A percentile compares a stretch with the other conserved stretches of the same genome.
These are phyloP conservation scores for Odontocolon sp. DNA, from an alignment of 2,888 invertebrate species.

Conservation along the genomic window DNA sequence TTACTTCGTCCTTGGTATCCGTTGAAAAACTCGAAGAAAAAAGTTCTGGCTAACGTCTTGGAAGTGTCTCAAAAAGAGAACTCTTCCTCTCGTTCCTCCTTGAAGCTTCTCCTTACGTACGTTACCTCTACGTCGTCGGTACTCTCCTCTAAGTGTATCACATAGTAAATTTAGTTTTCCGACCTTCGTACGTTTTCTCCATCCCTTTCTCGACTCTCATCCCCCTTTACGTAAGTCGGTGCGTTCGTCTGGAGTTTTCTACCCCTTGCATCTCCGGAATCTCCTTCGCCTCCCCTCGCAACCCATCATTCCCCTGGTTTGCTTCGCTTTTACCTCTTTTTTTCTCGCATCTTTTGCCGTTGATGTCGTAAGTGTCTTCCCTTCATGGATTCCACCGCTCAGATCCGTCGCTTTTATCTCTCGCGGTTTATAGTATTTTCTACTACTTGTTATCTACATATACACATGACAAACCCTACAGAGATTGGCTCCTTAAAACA, in stretches of 20 bases:
- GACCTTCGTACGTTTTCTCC: constrained; percentile 65
- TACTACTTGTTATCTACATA: background rate
- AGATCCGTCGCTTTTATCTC: constrained; percentile 37
- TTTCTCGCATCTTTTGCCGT: constrained; percentile 15
- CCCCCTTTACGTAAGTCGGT: constrained; percentile 29
- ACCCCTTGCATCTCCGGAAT: too few relatives aligned
- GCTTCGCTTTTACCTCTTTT: background rate
- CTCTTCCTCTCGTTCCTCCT: constrained; percentile 54
- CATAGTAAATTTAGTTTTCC: constrained; percentile 80
- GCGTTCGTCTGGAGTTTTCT: constrained; percentile 59
- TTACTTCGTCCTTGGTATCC: constrained; percentile 65
- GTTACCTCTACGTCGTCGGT: constrained; percentile 49
- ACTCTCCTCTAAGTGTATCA: constrained; percentile 79
- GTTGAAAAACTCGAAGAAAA: constrained; percentile 67
- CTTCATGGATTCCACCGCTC: constrained; percentile 24
- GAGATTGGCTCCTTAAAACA: too few relatives aligned
- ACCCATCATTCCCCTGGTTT: constrained; percentile 24
- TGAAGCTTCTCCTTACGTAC: constrained; percentile 13
- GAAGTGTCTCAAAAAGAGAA: constrained; percentile 79
- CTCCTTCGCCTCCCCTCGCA: constrained; percentile 39
- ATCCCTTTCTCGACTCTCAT: constrained; percentile 36
- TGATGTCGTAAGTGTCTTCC: background rate
- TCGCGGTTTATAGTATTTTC: constrained; percentile 54
- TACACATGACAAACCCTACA: background rate
- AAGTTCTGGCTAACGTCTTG: constrained; percentile 78